phyloP scores from a whole-genome alignment of 1,140 invertebrate species.

The Platyscapa corneri region DNA sequence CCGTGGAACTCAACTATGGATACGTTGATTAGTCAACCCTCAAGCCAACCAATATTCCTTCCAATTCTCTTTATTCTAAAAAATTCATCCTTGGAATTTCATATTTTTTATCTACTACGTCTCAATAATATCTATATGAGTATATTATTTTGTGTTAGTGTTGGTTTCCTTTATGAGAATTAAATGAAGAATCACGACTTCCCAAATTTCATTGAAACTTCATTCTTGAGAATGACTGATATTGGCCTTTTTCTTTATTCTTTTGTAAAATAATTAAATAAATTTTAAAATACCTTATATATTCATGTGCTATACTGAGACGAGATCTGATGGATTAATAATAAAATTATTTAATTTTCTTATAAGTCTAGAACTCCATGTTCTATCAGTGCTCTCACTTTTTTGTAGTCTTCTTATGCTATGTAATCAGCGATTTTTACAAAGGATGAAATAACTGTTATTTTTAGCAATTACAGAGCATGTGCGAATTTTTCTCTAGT shows the following conservation, averaged over 20 bases:
- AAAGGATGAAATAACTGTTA: neutral
- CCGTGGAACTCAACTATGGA: neutral
- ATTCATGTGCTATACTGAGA: too few relatives aligned
- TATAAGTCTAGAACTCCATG: neutral
- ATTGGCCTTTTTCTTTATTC: neutral
- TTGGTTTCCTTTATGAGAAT: neutral
- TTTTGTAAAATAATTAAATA: too few relatives aligned
- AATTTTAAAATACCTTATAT: too few relatives aligned
- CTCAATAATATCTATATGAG: neutral
- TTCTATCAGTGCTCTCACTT: neutral
- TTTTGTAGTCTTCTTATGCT: neutral
- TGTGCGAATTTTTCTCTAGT: neutral
- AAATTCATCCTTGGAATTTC: too few relatives aligned
- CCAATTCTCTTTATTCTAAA: too few relatives aligned
- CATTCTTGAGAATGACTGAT: neutral
- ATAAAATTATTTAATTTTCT: neutral
- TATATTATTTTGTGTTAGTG: neutral
- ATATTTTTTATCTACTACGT: neutral
- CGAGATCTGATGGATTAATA: neutral
- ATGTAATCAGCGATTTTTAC: neutral
- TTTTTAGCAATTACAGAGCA: neutral
- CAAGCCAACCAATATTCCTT: neutral
- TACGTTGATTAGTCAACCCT: neutral
- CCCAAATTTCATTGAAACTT: neutral
- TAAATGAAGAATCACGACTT: neutral